These are phyloP conservation scores for Catharus bicknelli DNA, from an alignment of 2,113 vertebrate species.

Conservation along the genomic window DNA sequence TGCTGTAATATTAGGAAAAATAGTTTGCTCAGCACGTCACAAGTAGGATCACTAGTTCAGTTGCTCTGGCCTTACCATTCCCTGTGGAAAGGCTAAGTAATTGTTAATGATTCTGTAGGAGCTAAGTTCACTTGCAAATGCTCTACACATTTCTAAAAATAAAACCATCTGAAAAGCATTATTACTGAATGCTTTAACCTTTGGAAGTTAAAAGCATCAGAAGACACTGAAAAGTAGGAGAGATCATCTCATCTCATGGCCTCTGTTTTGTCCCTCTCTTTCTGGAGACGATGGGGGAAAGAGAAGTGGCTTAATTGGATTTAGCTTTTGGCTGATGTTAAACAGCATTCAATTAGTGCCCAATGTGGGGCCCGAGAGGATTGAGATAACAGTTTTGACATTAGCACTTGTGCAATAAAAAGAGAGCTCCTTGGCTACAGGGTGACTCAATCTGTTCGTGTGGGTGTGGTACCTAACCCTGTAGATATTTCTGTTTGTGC, in stretches of 20 bases:
- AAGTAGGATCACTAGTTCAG: neutral
- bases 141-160: slow-evolving; percentile 4
- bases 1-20: neutral
- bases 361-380: neutral
- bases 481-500: neutral
- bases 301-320: neutral
- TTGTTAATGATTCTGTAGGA: neutral
- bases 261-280: neutral
- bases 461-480: too few relatives aligned
- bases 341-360: neutral
- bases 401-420: neutral
- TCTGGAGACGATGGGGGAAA: neutral
- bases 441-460: neutral
- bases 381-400: neutral
- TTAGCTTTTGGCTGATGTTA: neutral
- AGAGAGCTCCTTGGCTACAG: neutral
- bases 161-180: slow-evolving; percentile 1
- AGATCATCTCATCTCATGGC: neutral
- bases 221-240: slow-evolving; percentile 3
- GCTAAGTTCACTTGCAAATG: slow-evolving; percentile 20
- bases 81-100: neutral
- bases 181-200: neutral
- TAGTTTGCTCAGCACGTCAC: neutral
- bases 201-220: neutral
- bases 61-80: neutral